Evolutionary conservation across 2,113 vertebrate species (phyloP).

Genomic region (Pseudorasbora parva): DNA sequence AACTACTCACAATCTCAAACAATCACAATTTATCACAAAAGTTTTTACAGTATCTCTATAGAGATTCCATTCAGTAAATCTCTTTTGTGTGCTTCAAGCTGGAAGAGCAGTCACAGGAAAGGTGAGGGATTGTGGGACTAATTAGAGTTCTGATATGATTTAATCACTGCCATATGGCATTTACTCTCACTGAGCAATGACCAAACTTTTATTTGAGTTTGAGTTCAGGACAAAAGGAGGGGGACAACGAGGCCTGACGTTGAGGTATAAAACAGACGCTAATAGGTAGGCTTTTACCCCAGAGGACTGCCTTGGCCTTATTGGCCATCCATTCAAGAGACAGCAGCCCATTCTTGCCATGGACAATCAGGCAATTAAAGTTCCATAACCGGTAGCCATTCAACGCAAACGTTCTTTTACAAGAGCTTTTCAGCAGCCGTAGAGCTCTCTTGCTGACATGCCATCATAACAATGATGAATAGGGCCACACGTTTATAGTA

Average conservation of each 20-base stretch:
- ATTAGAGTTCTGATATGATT: conserved; percentile 37
- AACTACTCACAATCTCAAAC: no score
- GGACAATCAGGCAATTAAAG: conserved; percentile 80
- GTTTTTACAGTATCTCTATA: background rate
- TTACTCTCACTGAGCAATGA: conserved; percentile 43
- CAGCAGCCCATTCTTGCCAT: conserved; percentile 67
- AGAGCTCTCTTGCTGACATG: conserved; percentile 67
- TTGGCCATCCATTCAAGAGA: conserved; percentile 77
- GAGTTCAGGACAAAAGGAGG: conserved; percentile 5
- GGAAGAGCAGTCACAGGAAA: background rate
- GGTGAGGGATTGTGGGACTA: conserved; percentile 26
- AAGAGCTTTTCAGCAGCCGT: conserved; percentile 64
- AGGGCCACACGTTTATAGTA: conserved; percentile 62
- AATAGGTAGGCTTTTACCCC: conserved; percentile 70
- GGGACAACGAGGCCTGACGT: background rate
- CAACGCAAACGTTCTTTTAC: conserved; percentile 67
- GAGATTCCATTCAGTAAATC: background rate
- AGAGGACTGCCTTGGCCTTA: conserved; percentile 66
- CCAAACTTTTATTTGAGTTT: conserved; percentile 46
- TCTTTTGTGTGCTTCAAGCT: background rate
- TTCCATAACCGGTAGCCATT: conserved; percentile 68
- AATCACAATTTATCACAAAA: background rate
- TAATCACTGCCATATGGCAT: conserved; percentile 46
- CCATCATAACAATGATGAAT: conserved; percentile 79
- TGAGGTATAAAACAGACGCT: conserved; percentile 59